Evolutionary conservation across 2,113 vertebrate species (phyloP), one percentile per base, ranked within the genome.

Genomic region (Sigmodon hispidus): DNA sequence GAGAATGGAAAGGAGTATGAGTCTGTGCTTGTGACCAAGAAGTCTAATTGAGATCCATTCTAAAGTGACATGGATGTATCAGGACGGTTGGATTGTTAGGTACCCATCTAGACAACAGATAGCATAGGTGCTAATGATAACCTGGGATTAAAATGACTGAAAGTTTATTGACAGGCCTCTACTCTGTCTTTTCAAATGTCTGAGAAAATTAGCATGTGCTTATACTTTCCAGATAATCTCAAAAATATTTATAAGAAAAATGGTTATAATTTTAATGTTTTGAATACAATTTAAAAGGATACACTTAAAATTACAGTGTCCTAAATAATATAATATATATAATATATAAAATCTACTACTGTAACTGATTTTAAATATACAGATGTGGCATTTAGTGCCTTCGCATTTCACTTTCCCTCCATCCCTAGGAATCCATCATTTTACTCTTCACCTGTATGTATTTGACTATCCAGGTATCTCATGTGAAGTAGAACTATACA

Each of bases 1-100:
- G 65, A 94, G 91, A 96, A 95, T 96, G 76, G 76, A 97, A 95
- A 96, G 95, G 61, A 79, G 29, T 93, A 90, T 86, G 65, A 48
- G 69, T 91, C 94, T 97, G 36, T 93, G 81, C 77, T 97, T 83
- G 87, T 90, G 85, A 95, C 73, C 95, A 90, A 90, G 87, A 93
- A 96, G 93, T 95, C 86, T 96, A 95, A 83, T 90, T 87, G 48
- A 96, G 45, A 73, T 96, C 50, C 48, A 79, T 96, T 96, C 84
- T 95, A 92, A 94, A 93, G 79, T 89, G 69, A 72, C 89, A 77
- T 83, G 80, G 96, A 89, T 93, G 85, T 95, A 90, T 95, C 80
- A 76, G 87, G 94, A 94, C 76, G 1, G 67, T 52, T 90, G 70
- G 57, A 83, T 75, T 96, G 85, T 72, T 93, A 85, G 70, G 21